Evolutionary conservation across 2,888 invertebrate species (phyloP).

Genomic region (Andrena chrysosceles): DNA sequence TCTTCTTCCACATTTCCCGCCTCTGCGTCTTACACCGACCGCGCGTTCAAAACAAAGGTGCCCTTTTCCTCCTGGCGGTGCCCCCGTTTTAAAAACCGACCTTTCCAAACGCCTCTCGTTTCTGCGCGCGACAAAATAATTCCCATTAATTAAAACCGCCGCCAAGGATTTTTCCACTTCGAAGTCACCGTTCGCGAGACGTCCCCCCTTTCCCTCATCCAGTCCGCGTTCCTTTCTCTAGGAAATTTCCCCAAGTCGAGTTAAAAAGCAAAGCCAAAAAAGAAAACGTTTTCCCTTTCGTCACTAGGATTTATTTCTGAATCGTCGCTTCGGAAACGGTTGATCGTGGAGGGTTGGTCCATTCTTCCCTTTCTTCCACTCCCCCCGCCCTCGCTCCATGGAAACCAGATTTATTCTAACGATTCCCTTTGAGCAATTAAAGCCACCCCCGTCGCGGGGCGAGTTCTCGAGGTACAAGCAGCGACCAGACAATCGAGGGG

Average conservation of each 20-base stretch:
- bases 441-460: conserved; percentile 48
- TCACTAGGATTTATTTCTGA: conserved; percentile 7
- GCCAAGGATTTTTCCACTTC: neutral
- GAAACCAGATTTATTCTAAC: conserved; percentile 62
- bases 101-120: neutral
- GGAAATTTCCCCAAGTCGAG: neutral
- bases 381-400: neutral
- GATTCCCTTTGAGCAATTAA: conserved; percentile 72
- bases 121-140: conserved; percentile 42
- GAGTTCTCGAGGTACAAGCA: conserved; percentile 43
- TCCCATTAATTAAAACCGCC: conserved; percentile 43
- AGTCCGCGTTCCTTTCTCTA: neutral
- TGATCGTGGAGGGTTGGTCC: conserved; percentile 28
- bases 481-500: conserved; percentile 55
- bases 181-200: neutral
- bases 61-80: conserved; percentile 2
- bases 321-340: conserved; percentile 17
- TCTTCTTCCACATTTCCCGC: neutral
- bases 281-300: neutral
- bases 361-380: too few relatives aligned
- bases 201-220: neutral
- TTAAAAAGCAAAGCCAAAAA: neutral
- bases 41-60: neutral
- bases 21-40: neutral
- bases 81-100: conserved; percentile 30